Conservation (phyloP, 2,113 vertebrate genomes). For the Brachyistius frenatus region DNA sequence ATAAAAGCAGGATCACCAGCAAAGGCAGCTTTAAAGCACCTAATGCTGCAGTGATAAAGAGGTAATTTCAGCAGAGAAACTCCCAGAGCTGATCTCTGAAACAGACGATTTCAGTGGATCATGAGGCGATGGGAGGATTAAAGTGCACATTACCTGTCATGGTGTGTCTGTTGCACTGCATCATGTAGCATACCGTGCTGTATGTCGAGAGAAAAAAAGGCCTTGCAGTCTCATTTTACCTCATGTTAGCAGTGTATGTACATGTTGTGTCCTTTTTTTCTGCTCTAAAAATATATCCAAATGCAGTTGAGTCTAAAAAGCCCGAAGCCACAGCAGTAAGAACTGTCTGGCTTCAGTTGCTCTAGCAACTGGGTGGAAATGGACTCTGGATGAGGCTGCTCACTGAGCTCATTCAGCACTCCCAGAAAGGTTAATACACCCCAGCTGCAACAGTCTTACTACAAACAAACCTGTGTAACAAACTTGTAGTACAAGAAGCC, state of each 20-base stretch:
- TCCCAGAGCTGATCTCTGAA: neutral
- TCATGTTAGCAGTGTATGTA: neutral
- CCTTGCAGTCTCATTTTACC: neutral
- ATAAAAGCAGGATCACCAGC: neutral
- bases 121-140: slow-evolving; percentile 20
- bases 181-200: neutral
- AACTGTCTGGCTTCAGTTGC: slow-evolving; percentile 71
- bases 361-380: slow-evolving; percentile 74
- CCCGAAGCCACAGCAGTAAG: slow-evolving; percentile 55
- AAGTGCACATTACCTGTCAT: neutral
- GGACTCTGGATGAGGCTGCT: slow-evolving; percentile 48
- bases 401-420: slow-evolving; percentile 56
- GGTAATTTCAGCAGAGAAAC: neutral
- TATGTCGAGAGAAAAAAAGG: neutral
- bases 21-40: neutral
- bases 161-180: neutral
- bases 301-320: slow-evolving; percentile 57
- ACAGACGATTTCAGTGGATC: slow-evolving; percentile 3
- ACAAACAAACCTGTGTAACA: slow-evolving; percentile 52
- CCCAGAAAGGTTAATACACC: slow-evolving; percentile 51
- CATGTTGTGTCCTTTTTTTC: slow-evolving; percentile 37
- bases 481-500: slow-evolving; percentile 1
- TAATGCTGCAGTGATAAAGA: slow-evolving; percentile 19
- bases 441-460: slow-evolving; percentile 44
- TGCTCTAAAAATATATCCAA: slow-evolving; percentile 57